Evolutionary conservation across 1,140 invertebrate species (phyloP).

Genomic region (Hetaerina americana): DNA sequence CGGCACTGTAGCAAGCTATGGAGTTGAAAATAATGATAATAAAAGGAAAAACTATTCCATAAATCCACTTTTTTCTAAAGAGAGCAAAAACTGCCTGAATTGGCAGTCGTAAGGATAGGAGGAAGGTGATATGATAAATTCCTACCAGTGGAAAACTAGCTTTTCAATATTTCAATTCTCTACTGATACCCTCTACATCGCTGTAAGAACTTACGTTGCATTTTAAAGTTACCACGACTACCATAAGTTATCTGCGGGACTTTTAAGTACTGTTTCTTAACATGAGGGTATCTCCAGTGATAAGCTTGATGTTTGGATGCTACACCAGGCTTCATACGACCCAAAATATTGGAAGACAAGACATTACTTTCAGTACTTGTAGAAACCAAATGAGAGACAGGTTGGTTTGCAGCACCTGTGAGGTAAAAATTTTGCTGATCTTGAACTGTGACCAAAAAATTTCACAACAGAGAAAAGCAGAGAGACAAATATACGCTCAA

Average conservation of each 20-base stretch:
- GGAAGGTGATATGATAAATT: neutral
- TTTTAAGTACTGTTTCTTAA: slow-evolving; percentile 11
- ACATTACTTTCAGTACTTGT: slow-evolving; percentile 1
- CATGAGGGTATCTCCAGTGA: slow-evolving; percentile 4
- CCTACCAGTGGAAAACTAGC: neutral
- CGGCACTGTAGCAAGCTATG: neutral
- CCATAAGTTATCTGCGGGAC: slow-evolving; percentile 13
- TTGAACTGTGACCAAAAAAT: neutral
- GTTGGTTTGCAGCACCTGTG: slow-evolving; percentile 5
- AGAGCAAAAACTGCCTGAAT: neutral
- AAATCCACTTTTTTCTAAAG: neutral
- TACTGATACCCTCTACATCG: neutral
- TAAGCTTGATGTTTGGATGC: neutral
- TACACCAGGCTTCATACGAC: neutral
- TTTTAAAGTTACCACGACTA: slow-evolving; percentile 6
- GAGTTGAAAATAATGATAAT: neutral
- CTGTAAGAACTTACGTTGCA: slow-evolving; percentile 6
- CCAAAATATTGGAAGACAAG: neutral
- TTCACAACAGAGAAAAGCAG: neutral
- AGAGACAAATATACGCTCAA: too few species aligned
- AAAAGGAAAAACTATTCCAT: neutral
- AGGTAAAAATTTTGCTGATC: slow-evolving; percentile 1
- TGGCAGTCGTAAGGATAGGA: neutral
- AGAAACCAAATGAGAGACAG: neutral
- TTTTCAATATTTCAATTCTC: neutral